Evolutionary conservation across 2,113 vertebrate species (phyloP).

Genomic region (Atractosteus spatula): DNA sequence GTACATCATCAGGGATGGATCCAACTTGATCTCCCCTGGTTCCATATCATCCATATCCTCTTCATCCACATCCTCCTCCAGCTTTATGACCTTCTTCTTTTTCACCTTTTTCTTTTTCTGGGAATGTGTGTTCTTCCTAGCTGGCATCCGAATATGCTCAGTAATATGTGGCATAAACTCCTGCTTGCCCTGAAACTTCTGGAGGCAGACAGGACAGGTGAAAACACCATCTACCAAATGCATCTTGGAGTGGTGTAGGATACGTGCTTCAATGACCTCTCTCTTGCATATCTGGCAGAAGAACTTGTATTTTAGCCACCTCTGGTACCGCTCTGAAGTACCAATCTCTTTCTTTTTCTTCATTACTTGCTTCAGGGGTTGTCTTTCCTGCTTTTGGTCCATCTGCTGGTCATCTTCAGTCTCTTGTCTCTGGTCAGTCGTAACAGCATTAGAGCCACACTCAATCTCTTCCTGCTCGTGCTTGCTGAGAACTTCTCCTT

Average conservation of each 20-base stretch:
- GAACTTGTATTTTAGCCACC: slow-evolving; percentile 82
- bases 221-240: slow-evolving; percentile 79
- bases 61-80: slow-evolving; percentile 45
- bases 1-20: slow-evolving; percentile 60
- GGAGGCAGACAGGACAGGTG: slow-evolving; percentile 86
- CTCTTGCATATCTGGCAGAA: slow-evolving; percentile 87
- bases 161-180: slow-evolving; percentile 84
- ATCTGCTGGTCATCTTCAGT: slow-evolving; percentile 31
- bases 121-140: slow-evolving; percentile 53
- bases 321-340: slow-evolving; percentile 73
- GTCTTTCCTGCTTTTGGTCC: slow-evolving; percentile 52
- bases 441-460: slow-evolving; percentile 31
- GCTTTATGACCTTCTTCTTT: slow-evolving; percentile 50
- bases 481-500: slow-evolving; percentile 55
- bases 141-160: slow-evolving; percentile 81
- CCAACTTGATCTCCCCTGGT: slow-evolving; percentile 58
- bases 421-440: slow-evolving; percentile 19
- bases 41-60: slow-evolving; percentile 53
- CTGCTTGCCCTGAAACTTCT: slow-evolving; percentile 81
- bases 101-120: slow-evolving; percentile 73
- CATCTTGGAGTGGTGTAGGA: slow-evolving; percentile 90
- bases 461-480: slow-evolving; percentile 6
- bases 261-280: slow-evolving; percentile 78
- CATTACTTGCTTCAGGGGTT: slow-evolving; percentile 28
- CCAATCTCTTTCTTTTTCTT: slow-evolving; percentile 65